Evolutionary conservation across 2,888 invertebrate genomes (phyloP).

Genomic region (Andrena minutula): DNA sequence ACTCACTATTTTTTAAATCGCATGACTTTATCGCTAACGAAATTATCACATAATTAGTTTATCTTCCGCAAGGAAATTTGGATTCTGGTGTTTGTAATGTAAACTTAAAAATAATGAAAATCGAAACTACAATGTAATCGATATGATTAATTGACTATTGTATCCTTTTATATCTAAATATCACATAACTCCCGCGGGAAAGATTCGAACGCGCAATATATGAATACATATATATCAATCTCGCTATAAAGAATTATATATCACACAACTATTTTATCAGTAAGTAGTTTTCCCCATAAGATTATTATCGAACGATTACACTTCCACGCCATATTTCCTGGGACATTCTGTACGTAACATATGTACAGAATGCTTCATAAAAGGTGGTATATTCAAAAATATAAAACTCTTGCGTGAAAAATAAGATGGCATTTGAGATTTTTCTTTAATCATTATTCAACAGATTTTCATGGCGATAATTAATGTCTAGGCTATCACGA

Average conservation of each 20-base stretch:
- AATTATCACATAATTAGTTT: neutral
- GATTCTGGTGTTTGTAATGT: neutral
- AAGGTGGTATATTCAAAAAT: slow-evolving; percentile 20
- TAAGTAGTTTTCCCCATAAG: slow-evolving; percentile 6
- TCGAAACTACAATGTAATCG: neutral
- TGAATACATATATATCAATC: neutral
- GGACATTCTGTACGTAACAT: slow-evolving; percentile 25
- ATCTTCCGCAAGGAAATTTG: neutral
- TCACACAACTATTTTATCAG: slow-evolving; percentile 19
- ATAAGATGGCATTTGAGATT: slow-evolving; percentile 32
- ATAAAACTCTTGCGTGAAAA: slow-evolving; percentile 23
- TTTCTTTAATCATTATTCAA: slow-evolving; percentile 2
- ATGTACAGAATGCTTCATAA: slow-evolving; percentile 22
- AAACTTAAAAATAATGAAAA: neutral
- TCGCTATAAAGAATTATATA: neutral
- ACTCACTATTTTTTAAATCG: slow-evolving; percentile 8
- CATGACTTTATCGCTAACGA: neutral
- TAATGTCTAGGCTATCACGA: neutral
- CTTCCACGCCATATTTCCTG: slow-evolving; percentile 19
- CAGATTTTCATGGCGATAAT: neutral
- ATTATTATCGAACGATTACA: slow-evolving; percentile 21
- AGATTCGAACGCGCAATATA: slow-evolving; percentile 8
- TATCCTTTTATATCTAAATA: neutral
- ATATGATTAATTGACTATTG: neutral
- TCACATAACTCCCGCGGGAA: neutral